These are phyloP conservation scores for Nowickia ferox DNA, from an alignment of 2,888 invertebrate genomes.

Conservation along the genomic window DNA sequence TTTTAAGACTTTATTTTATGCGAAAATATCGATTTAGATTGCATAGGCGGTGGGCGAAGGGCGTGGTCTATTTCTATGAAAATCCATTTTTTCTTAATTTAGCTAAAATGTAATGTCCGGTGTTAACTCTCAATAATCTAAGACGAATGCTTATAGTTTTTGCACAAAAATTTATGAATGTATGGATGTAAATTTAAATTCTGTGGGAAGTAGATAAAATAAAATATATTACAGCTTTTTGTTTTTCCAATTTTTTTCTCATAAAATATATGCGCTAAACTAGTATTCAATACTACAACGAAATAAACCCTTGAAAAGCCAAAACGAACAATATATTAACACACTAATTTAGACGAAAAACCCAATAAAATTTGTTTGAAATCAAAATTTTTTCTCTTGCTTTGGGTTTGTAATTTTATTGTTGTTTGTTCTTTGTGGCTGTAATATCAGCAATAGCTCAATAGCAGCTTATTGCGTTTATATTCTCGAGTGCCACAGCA, in stretches of 20 bases:
- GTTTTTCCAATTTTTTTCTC: not conserved
- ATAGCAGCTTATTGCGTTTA: conserved; percentile 15
- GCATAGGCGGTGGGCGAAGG: too few species aligned
- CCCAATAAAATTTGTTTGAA: not conserved
- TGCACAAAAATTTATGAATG: too few species aligned
- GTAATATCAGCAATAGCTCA: conserved; percentile 12
- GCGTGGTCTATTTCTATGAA: too few species aligned
- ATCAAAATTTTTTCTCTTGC: not conserved
- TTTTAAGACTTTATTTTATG: too few species aligned
- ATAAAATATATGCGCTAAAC: not conserved
- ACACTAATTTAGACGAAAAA: not conserved
- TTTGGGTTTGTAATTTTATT: not conserved
- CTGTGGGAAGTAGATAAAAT: too few species aligned
- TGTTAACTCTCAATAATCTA: too few species aligned
- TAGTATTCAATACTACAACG: not conserved
- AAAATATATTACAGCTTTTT: not conserved
- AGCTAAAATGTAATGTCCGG: too few species aligned
- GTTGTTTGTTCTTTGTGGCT: not conserved
- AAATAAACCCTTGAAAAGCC: not conserved
- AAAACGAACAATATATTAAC: not conserved
- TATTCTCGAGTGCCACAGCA: not conserved
- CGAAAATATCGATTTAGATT: too few species aligned
- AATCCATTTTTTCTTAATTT: too few species aligned
- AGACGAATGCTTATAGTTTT: too few species aligned
- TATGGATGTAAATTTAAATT: too few species aligned